Base-by-base conservation (phyloP, 2,797 vertebrate species). In the Lemur catta region DNA sequence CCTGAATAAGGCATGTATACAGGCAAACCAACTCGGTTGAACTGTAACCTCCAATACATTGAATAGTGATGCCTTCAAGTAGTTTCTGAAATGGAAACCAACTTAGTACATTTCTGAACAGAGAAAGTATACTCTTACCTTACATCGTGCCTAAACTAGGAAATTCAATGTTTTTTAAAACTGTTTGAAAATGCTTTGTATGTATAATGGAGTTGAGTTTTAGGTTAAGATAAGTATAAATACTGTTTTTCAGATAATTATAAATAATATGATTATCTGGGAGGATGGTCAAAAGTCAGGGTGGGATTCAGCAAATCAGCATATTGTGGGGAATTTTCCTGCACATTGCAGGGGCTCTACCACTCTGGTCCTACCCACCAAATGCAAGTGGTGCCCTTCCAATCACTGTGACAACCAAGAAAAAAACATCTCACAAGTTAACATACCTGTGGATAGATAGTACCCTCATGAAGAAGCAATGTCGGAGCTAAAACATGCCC, bases 61-160 rank as follows among this genome's bases (percentile, higher is more conserved):
- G 28, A 88, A n/a, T 6, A 61, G 35, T 46, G 33, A 43, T 78
- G 15, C n/a, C 75, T 84, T 69, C 43, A 13, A 46, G 11, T 20
- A 59, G 74, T 61, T 94, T 75, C 69, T 82, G n/a, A 96, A 85
- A 72, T 46, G 63, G n/a, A 94, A 81, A 74, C 6, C 43, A 65
- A 59, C 35, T 69, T 38, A 61, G 35, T 82, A 85, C 46, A 69
- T 85, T 89, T 96, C 69, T 74, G 46, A 84, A 72, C 46, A 43
- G 18, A 93, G 30, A 41, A 91, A 74, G 3, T 50, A 50, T 0
- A 33, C 2, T 11, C 38, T 75, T 18, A 52, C 76, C 38, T 74
- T 41, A 48, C 13, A 50, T 5, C 28, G 61, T 38, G 30, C 20
- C 43, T 59, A 28, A 86, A 28, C 2, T 92, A 71, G 55, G 76